Evolutionary conservation across 2,888 invertebrate genomes (phyloP).

Genomic region (Altica lythri): DNA sequence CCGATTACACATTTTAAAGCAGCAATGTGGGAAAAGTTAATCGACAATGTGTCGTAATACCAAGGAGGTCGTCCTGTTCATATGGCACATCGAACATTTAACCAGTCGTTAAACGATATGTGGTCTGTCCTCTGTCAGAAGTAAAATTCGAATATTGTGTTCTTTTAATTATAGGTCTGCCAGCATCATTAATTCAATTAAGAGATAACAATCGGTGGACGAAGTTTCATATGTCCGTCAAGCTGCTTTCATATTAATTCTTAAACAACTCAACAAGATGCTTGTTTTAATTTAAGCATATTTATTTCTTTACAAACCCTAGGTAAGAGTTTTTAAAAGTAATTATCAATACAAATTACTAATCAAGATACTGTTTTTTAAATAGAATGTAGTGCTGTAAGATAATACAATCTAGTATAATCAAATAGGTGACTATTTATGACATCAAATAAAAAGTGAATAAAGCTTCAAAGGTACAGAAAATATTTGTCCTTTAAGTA

Average conservation of each 20-base stretch:
- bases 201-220: constrained; percentile 35
- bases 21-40: background rate
- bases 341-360: no score
- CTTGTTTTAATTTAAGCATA: constrained; percentile 6
- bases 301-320: no score
- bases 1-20: background rate
- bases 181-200: constrained; percentile 34
- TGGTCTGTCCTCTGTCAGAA: constrained; percentile 31
- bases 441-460: no score
- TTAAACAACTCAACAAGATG: constrained; percentile 19
- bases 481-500: no score
- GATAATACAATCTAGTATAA: no score
- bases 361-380: no score
- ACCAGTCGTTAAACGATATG: constrained; percentile 32
- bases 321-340: no score
- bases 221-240: constrained; percentile 18
- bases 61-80: constrained; percentile 20
- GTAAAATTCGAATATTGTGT: constrained; percentile 27
- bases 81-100: constrained; percentile 24
- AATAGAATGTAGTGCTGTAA: no score
- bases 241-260: no score
- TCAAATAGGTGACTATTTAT: no score
- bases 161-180: constrained; percentile 27
- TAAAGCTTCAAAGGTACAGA: no score
- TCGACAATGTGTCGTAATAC: constrained; percentile 3